Evolutionary conservation across 2,113 vertebrate species (phyloP).

Genomic region (Hepsetus odoe): DNA sequence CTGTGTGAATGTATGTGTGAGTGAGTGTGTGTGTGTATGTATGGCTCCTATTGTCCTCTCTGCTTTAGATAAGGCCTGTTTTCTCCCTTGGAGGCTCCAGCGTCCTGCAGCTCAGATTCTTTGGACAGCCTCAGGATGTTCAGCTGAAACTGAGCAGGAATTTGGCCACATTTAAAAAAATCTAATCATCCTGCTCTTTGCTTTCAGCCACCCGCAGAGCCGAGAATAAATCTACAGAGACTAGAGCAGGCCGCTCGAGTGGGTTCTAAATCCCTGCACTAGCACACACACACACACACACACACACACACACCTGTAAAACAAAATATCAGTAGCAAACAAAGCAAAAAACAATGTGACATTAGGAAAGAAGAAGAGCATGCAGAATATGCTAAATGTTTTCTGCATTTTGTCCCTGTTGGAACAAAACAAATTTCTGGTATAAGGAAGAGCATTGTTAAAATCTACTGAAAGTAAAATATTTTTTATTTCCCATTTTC

Average conservation of each 20-base stretch:
- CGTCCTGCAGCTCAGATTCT: slow-evolving; percentile 11
- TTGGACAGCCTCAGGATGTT: slow-evolving; percentile 20
- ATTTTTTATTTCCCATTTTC: too few relatives aligned
- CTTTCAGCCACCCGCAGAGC: slow-evolving; percentile 28
- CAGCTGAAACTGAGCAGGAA: slow-evolving; percentile 23
- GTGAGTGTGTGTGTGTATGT: slow-evolving; percentile 46
- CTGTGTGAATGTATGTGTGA: slow-evolving; percentile 40
- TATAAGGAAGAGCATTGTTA: too few relatives aligned
- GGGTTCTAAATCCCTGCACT: slow-evolving; percentile 28
- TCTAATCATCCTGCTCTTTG: slow-evolving; percentile 50
- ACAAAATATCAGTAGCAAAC: too few relatives aligned
- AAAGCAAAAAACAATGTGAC: too few relatives aligned
- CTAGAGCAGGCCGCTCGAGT: slow-evolving; percentile 28
- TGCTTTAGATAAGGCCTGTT: slow-evolving; percentile 68
- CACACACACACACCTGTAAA: not conserved
- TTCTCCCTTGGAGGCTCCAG: slow-evolving; percentile 25
- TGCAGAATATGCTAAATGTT: too few relatives aligned
- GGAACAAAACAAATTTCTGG: too few relatives aligned
- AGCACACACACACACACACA: slow-evolving; percentile 32
- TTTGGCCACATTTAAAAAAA: slow-evolving; percentile 21
- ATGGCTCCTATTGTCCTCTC: slow-evolving; percentile 49
- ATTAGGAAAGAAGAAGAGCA: too few relatives aligned
- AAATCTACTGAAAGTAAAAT: too few relatives aligned
- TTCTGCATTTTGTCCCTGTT: too few relatives aligned
- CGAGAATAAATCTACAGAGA: not conserved